Evolutionary conservation across 2,888 invertebrate species (phyloP).

Genomic region (Deroplatys truncata): DNA sequence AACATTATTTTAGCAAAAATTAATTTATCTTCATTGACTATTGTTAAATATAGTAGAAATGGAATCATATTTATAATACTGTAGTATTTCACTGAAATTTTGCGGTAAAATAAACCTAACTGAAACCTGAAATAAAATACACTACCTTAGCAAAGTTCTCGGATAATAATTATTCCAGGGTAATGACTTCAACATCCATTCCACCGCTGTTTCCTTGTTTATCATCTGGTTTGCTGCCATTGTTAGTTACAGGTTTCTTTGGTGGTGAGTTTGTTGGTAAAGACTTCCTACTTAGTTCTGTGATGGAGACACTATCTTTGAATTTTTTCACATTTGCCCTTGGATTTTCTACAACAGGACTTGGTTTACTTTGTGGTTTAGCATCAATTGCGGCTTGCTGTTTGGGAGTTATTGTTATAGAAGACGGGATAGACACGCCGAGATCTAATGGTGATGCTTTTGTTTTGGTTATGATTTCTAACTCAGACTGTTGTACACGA

Average conservation of each 20-base stretch:
- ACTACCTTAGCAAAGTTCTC: neutral
- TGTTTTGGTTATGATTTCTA: conserved; percentile 7
- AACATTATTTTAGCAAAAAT: neutral
- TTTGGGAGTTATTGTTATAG: conserved; percentile 24
- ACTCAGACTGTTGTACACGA: neutral
- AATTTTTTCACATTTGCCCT: neutral
- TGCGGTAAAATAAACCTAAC: neutral
- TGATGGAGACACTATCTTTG: conserved; percentile 20
- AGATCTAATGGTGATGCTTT: neutral
- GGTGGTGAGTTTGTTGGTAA: neutral
- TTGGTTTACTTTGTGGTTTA: neutral
- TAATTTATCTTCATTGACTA: neutral
- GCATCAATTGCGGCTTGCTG: conserved; percentile 46
- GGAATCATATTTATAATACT: neutral
- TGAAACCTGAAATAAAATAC: neutral
- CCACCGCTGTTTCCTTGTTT: conserved; percentile 13
- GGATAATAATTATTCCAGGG: conserved; percentile 22
- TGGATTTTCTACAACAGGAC: neutral
- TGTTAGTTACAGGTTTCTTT: neutral
- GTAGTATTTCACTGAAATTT: neutral
- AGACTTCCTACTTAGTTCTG: conserved; percentile 8
- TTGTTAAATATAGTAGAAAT: too few relatives aligned
- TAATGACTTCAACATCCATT: conserved; percentile 29
- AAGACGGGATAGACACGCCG: conserved; percentile 17
- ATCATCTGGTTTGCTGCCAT: conserved; percentile 24